phyloP scores from a whole-genome alignment of 2,888 invertebrate species.

The Deilephila porcellus region DNA sequence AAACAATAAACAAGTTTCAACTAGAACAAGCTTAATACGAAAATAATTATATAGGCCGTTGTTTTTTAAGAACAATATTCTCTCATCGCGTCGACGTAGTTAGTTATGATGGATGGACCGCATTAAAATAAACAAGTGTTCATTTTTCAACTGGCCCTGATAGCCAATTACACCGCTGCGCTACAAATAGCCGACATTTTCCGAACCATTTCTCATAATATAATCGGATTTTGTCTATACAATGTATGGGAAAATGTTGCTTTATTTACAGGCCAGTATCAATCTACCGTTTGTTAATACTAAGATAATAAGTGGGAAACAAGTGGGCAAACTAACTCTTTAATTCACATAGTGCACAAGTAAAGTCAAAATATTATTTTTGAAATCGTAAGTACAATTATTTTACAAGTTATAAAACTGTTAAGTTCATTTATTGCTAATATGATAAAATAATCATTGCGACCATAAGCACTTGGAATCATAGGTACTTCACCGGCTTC shows the following conservation, averaged over 20 bases:
- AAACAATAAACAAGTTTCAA: slow-evolving; percentile 24
- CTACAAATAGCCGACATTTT: slow-evolving; percentile 58
- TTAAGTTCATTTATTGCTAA: too few relatives aligned
- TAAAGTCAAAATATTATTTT: too few relatives aligned
- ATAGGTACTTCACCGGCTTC: too few relatives aligned
- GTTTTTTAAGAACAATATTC: slow-evolving; percentile 32
- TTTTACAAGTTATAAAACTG: too few relatives aligned
- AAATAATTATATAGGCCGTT: slow-evolving; percentile 39
- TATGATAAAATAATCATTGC: too few relatives aligned
- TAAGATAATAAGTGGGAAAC: not conserved
- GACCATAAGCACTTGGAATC: too few relatives aligned
- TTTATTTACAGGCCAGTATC: not conserved
- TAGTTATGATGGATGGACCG: slow-evolving; percentile 57
- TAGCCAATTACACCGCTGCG: slow-evolving; percentile 57
- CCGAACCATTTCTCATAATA: slow-evolving; percentile 49
- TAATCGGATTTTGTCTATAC: slow-evolving; percentile 41
- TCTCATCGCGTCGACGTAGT: slow-evolving; percentile 47
- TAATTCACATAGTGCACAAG: not conserved
- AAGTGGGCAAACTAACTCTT: not conserved
- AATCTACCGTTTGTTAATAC: not conserved
- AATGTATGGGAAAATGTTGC: slow-evolving; percentile 27
- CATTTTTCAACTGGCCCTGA: slow-evolving; percentile 60
- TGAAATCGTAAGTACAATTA: too few relatives aligned
- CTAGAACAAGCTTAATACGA: slow-evolving; percentile 39
- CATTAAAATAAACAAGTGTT: slow-evolving; percentile 63